Percentiles rank a stretch among this genome's conserved stretches.
Conservation (phyloP, 2,888 invertebrate genomes). For the Sinodicranocentrus sp. region DNA sequence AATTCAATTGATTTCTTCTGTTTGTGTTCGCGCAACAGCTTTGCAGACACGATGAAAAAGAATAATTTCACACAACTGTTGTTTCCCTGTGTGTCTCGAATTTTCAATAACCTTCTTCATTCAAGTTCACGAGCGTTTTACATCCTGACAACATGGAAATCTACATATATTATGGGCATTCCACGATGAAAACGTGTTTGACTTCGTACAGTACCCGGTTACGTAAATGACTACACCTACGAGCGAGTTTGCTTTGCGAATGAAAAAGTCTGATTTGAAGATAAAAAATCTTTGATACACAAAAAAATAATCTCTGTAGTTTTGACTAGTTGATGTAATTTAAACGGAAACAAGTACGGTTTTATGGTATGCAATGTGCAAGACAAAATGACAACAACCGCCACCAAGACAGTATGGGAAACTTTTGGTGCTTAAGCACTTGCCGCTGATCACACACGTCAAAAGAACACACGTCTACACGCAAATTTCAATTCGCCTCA, state of each 20-base stretch:
- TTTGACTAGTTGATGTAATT: background rate
- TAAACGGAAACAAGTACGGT: background rate
- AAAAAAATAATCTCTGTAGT: constrained; percentile 11
- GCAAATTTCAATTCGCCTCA: constrained; percentile 31
- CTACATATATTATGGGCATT: constrained; percentile 6
- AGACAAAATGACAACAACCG: background rate
- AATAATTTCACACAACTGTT: constrained; percentile 66
- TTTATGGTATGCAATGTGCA: background rate
- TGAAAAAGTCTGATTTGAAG: background rate
- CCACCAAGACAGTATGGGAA: too few species aligned
- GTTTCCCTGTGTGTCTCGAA: constrained; percentile 26
- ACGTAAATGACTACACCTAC: background rate
- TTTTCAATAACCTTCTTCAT: constrained; percentile 43
- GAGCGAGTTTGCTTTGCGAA: background rate
- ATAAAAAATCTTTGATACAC: background rate
- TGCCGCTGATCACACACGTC: background rate
- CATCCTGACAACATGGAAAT: constrained; percentile 9
- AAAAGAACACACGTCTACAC: constrained; percentile 40
- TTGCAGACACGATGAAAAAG: constrained; percentile 28
- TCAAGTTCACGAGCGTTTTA: constrained; percentile 15
- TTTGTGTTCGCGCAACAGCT: constrained; percentile 7
- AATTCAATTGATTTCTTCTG: constrained; percentile 36
- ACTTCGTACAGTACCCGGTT: background rate
- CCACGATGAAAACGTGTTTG: constrained; percentile 25
- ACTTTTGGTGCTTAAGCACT: background rate